phyloP scores from a whole-genome alignment of 2,113 vertebrate species.

The Nannobrachium achirus region DNA sequence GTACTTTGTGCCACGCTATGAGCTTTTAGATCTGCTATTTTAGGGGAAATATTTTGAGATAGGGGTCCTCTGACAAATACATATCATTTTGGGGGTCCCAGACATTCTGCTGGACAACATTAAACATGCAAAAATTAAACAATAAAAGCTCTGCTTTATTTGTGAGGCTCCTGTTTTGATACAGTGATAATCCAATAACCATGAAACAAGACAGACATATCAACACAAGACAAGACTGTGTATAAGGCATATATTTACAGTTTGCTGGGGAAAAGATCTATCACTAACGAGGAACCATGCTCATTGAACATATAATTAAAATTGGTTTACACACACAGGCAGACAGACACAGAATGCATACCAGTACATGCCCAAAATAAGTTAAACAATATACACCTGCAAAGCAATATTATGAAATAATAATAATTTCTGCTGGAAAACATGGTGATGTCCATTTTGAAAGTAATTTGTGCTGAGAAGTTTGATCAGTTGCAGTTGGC shows the following conservation, averaged over 20 bases:
- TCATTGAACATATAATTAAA: conserved; percentile 55
- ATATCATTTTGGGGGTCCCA: too few relatives aligned
- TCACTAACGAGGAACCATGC: conserved; percentile 50
- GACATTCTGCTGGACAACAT: too few relatives aligned
- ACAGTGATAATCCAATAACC: conserved; percentile 47
- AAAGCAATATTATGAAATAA: conserved; percentile 37
- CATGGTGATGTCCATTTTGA: conserved; percentile 8
- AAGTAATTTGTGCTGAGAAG: conserved; percentile 5
- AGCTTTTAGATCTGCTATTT: too few relatives aligned
- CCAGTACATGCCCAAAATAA: conserved; percentile 52
- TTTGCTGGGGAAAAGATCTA: conserved; percentile 48
- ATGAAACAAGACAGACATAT: conserved; percentile 60
- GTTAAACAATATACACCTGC: conserved; percentile 40
- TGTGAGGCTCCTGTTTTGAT: conserved; percentile 50
- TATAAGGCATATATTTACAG: conserved; percentile 59
- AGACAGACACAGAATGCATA: too few relatives aligned
- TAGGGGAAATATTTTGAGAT: too few relatives aligned
- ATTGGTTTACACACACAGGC: conserved; percentile 41
- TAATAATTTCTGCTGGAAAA: conserved; percentile 24
- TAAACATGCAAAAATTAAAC: too few relatives aligned
- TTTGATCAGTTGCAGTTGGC: conserved; percentile 9
- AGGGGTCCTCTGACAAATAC: too few relatives aligned
- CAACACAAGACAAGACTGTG: conserved; percentile 59
- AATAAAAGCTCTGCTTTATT: conserved; percentile 63
- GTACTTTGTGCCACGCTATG: too few relatives aligned